These are phyloP conservation scores for Irena cyanogastra DNA, from an alignment of 2,113 vertebrate genomes.

Conservation along the genomic window DNA sequence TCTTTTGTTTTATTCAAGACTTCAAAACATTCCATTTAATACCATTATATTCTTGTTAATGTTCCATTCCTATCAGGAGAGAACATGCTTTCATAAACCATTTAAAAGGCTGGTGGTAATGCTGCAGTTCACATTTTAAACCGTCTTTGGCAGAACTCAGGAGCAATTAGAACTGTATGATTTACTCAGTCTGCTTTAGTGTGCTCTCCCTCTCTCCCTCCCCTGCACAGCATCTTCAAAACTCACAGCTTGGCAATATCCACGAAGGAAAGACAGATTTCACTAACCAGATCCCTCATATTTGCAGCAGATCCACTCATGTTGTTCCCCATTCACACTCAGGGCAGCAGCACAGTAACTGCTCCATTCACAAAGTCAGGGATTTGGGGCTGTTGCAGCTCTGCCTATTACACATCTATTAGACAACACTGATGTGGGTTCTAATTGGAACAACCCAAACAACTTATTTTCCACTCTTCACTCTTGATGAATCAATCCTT, in stretches of 20 bases:
- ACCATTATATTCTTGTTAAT: neutral
- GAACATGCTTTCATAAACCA: slow-evolving; percentile 25
- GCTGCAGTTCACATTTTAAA: slow-evolving; percentile 22
- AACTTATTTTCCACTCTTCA: neutral
- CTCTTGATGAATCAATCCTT: neutral
- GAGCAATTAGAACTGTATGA: slow-evolving; percentile 18
- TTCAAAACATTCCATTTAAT: slow-evolving; percentile 32
- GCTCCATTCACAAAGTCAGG: neutral
- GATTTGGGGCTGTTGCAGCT: neutral
- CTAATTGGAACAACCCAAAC: neutral
- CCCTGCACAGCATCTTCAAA: neutral
- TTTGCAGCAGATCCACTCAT: neutral
- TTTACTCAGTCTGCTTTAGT: slow-evolving; percentile 12
- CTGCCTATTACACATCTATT: neutral
- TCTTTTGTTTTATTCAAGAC: neutral
- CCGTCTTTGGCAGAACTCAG: slow-evolving; percentile 16
- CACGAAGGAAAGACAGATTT: neutral
- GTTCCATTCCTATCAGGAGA: slow-evolving; percentile 1
- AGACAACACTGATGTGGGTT: neutral
- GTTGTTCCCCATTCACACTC: neutral
- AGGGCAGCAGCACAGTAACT: neutral
- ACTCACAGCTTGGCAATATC: neutral
- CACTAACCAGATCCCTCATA: neutral
- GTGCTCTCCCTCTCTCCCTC: neutral
- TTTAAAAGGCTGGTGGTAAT: slow-evolving; percentile 27